Evolutionary conservation across 2,888 invertebrate genomes (phyloP).

Genomic region (Linnaemya tessellans): DNA sequence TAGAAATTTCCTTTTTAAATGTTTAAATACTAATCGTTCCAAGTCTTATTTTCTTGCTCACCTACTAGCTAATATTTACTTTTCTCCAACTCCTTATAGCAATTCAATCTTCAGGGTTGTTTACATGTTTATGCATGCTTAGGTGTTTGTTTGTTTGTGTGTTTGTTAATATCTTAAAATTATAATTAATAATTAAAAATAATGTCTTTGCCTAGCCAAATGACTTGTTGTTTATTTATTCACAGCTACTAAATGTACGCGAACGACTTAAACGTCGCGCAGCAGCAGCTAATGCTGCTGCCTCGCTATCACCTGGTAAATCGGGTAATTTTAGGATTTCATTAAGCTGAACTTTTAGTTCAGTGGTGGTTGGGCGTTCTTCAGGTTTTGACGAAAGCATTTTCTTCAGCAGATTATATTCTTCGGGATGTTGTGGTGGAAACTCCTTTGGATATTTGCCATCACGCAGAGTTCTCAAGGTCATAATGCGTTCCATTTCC

Average conservation of each 20-base stretch:
- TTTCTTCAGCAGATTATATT: constrained; percentile 88
- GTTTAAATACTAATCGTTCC: neutral
- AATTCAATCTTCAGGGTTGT: constrained; percentile 3
- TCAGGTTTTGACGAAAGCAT: constrained; percentile 91
- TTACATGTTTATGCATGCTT: constrained; percentile 2
- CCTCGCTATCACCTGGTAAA: constrained; percentile 73
- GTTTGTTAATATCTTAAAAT: constrained; percentile 19
- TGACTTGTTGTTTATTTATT: constrained; percentile 68
- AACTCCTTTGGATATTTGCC: constrained; percentile 89
- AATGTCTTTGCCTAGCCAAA: constrained; percentile 33
- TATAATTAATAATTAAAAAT: constrained; percentile 11
- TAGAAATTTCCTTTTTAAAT: neutral
- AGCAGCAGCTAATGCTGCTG: constrained; percentile 75
- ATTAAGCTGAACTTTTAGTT: constrained; percentile 84
- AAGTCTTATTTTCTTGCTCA: neutral
- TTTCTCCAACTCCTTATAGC: constrained; percentile 10
- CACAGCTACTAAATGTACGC: constrained; percentile 78
- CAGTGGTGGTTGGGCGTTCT: constrained; percentile 89
- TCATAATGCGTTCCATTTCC: constrained; percentile 92
- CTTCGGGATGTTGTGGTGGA: constrained; percentile 86
- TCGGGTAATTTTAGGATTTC: constrained; percentile 78
- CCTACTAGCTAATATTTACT: constrained; percentile 26
- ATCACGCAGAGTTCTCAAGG: constrained; percentile 87
- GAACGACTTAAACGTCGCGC: constrained; percentile 77
- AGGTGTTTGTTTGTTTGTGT: neutral